A percentile compares a stretch with the other conserved stretches of the same genome.
phyloP scores from a whole-genome alignment of 1,140 invertebrate species.

The Glossosoma conforme region DNA sequence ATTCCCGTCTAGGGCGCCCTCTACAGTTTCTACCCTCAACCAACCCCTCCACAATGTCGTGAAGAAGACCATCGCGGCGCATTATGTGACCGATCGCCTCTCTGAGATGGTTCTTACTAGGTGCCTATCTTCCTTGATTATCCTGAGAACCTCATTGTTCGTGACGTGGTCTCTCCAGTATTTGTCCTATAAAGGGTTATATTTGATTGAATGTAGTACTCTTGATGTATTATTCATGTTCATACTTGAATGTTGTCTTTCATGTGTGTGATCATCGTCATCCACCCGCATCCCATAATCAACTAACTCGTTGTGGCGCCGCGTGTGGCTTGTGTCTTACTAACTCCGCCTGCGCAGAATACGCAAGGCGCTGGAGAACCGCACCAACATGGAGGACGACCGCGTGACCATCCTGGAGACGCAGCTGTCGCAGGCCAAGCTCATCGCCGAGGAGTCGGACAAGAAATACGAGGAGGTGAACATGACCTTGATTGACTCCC shows the following conservation, averaged over 20 bases:
- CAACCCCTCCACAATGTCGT: too few species aligned
- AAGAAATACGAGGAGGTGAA: conserved; percentile 99
- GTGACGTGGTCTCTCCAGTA: too few species aligned
- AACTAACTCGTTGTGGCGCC: conserved; percentile 17
- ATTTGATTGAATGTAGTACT: too few species aligned
- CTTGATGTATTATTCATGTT: conserved; percentile 1
- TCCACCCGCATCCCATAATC: conserved; percentile 11
- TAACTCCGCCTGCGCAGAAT: conserved; percentile 65
- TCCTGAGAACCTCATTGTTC: too few species aligned
- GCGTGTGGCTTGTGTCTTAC: conserved; percentile 34
- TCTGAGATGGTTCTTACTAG: too few species aligned
- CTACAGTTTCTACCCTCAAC: too few species aligned
- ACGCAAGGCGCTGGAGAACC: conserved; percentile 97
- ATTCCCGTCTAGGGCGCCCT: too few species aligned
- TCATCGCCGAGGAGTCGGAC: conserved; percentile 97
- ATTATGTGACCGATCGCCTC: too few species aligned
- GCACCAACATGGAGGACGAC: conserved; percentile 98
- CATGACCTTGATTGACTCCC: too few species aligned
- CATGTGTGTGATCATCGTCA: conserved; percentile 16
- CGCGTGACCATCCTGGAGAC: conserved; percentile 90
- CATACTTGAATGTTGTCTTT: conserved; percentile 11
- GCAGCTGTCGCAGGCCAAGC: conserved; percentile 92
- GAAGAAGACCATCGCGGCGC: too few species aligned
- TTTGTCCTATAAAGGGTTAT: too few species aligned
- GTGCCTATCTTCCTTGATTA: too few species aligned